Conservation (phyloP, 2,113 vertebrate genomes). For the Proterorhinus semilunaris region DNA sequence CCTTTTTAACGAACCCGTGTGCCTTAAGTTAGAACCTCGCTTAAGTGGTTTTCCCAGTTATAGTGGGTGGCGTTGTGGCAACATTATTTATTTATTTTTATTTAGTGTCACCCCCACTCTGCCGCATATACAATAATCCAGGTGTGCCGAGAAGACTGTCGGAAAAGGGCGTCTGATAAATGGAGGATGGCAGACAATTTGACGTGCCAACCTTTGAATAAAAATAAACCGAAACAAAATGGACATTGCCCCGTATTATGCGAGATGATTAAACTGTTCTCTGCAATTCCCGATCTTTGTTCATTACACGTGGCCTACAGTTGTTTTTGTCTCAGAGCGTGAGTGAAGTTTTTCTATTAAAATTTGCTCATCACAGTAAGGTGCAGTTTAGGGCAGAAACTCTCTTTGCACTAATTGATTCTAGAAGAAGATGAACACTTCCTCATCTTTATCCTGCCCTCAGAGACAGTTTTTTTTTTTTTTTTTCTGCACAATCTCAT, state of each 20-base stretch:
- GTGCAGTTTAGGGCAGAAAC: constrained; percentile 32
- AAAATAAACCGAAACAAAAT: not conserved
- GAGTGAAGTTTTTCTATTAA: constrained; percentile 22
- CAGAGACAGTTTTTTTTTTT: constrained; percentile 43
- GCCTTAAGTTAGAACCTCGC: too few relatives aligned
- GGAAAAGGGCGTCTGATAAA: too few relatives aligned
- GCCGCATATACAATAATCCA: too few relatives aligned
- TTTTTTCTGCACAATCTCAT: constrained; percentile 42
- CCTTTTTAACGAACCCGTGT: too few relatives aligned
- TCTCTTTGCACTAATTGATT: constrained; percentile 50
- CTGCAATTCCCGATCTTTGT: not conserved
- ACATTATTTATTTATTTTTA: too few relatives aligned
- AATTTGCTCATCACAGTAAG: constrained; percentile 22
- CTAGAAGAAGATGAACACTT: constrained; percentile 34
- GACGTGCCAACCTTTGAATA: too few relatives aligned
- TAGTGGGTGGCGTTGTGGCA: too few relatives aligned
- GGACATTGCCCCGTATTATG: not conserved
- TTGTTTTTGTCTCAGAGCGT: constrained; percentile 5
- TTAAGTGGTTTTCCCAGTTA: too few relatives aligned
- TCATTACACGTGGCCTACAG: not conserved
- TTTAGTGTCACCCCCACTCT: too few relatives aligned
- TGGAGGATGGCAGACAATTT: too few relatives aligned
- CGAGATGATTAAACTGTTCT: not conserved
- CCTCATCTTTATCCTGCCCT: constrained; percentile 53
- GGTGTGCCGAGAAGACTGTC: too few relatives aligned